Percentiles rank a stretch among this genome's conserved stretches.
phyloP scores from a whole-genome alignment of 1,140 invertebrate genomes.

The Lordiphosa stackelbergi region DNA sequence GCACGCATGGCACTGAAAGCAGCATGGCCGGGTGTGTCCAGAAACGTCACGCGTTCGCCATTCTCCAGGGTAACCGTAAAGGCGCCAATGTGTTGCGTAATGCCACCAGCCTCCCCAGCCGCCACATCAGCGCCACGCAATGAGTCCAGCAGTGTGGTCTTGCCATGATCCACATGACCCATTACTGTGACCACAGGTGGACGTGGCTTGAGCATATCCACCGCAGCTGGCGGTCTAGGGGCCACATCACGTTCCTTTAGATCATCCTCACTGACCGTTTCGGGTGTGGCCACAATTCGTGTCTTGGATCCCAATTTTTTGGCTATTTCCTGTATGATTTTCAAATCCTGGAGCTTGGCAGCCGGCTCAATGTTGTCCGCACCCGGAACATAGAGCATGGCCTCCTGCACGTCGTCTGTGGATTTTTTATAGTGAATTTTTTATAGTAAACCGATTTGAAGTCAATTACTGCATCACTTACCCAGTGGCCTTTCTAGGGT shows the following conservation, averaged over 20 bases:
- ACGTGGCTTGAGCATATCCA: slow-evolving; percentile 81
- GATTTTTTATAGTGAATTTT: not conserved
- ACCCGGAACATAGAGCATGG: slow-evolving; percentile 82
- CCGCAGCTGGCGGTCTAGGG: slow-evolving; percentile 81
- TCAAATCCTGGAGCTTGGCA: slow-evolving; percentile 78
- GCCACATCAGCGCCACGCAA: slow-evolving; percentile 92
- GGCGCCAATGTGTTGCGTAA: slow-evolving; percentile 99
- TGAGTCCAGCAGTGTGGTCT: slow-evolving; percentile 97
- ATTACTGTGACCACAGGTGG: slow-evolving; percentile 97
- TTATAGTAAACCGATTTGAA: not conserved
- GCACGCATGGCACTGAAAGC: slow-evolving; percentile 95
- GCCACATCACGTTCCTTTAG: slow-evolving; percentile 78
- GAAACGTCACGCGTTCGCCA: slow-evolving; percentile 91
- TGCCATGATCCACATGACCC: slow-evolving; percentile 99
- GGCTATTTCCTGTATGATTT: slow-evolving; percentile 82
- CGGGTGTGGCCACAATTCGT: slow-evolving; percentile 79
- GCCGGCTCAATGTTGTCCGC: slow-evolving; percentile 77
- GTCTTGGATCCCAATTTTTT: slow-evolving; percentile 82
- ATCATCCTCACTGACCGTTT: slow-evolving; percentile 46
- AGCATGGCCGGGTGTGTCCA: slow-evolving; percentile 99
- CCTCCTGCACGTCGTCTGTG: slow-evolving; percentile 84
- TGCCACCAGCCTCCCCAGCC: slow-evolving; percentile 97
- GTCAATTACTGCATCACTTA: slow-evolving; percentile 5
- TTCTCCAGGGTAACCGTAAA: slow-evolving; percentile 89
- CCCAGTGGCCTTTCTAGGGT: slow-evolving; percentile 78